A percentile compares a stretch with the other conserved stretches of the same genome.
These are phyloP conservation scores for Drosophila rhopaloa DNA, from an alignment of 1,140 invertebrate species.

Conservation along the genomic window DNA sequence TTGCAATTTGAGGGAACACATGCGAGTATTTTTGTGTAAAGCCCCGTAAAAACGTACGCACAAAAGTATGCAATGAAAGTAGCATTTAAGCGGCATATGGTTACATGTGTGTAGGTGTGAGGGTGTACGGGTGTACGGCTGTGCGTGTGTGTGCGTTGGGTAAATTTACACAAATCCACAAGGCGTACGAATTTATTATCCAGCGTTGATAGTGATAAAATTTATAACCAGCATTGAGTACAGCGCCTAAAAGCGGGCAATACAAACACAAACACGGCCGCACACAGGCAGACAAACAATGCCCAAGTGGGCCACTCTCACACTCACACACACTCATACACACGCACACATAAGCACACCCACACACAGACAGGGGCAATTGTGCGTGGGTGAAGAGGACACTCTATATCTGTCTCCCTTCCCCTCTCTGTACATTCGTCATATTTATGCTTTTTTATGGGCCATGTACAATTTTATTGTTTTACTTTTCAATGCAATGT, in stretches of 20 bases:
- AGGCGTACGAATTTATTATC: slow-evolving; percentile 71
- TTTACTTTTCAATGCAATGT: slow-evolving; percentile 64
- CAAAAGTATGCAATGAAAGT: slow-evolving; percentile 61
- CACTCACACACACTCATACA: slow-evolving; percentile 11
- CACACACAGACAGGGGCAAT: slow-evolving; percentile 41
- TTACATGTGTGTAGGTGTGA: background rate
- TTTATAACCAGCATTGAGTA: slow-evolving; percentile 69
- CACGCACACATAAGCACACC: slow-evolving; percentile 9
- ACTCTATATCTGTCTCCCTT: slow-evolving; percentile 4
- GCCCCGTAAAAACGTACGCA: slow-evolving; percentile 37
- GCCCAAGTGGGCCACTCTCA: slow-evolving; percentile 54
- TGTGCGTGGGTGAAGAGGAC: slow-evolving; percentile 28
- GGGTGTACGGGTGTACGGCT: background rate
- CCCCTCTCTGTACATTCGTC: slow-evolving; percentile 43
- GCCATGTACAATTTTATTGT: slow-evolving; percentile 77
- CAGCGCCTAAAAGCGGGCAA: slow-evolving; percentile 60
- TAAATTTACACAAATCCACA: slow-evolving; percentile 75
- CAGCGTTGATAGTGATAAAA: slow-evolving; percentile 75
- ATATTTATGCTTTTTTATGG: slow-evolving; percentile 76
- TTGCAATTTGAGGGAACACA: slow-evolving; percentile 33
- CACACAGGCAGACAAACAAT: slow-evolving; percentile 54
- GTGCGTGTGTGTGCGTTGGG: slow-evolving; percentile 32
- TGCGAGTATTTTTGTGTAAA: slow-evolving; percentile 17
- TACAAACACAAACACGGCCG: slow-evolving; percentile 29
- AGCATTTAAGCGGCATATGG: slow-evolving; percentile 63